These are phyloP conservation scores for Lampris megalopsis DNA, from an alignment of 2,113 vertebrate genomes.

Conservation along the genomic window DNA sequence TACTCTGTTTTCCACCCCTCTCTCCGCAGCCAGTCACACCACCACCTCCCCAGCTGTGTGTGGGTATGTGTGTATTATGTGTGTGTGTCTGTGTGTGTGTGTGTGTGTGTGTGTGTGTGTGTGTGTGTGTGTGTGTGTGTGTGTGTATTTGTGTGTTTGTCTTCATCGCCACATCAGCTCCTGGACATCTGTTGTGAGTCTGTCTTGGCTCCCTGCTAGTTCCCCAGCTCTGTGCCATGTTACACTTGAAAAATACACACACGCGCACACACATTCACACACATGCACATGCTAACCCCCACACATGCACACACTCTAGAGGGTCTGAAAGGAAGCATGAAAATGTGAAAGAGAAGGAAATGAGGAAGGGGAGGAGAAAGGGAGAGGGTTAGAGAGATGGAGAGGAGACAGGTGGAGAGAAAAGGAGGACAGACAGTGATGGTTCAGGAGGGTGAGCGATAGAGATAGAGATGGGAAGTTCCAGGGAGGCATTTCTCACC, in stretches of 20 bases:
- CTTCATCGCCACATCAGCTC: slow-evolving; percentile 24
- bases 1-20: neutral
- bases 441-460: no score
- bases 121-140: slow-evolving; percentile 7
- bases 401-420: no score
- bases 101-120: neutral
- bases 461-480: no score
- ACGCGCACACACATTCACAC: slow-evolving; percentile 10
- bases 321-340: neutral
- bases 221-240: slow-evolving; percentile 10
- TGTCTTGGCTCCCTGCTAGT: slow-evolving; percentile 11
- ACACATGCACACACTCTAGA: neutral
- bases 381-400: no score
- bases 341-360: neutral
- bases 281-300: neutral
- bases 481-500: no score
- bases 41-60: neutral
- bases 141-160: slow-evolving; percentile 3
- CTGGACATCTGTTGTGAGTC: slow-evolving; percentile 18
- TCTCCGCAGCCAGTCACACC: neutral
- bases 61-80: no score
- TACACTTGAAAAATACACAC: neutral
- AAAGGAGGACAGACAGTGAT: neutral
- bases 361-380: neutral
- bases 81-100: no score